These are phyloP conservation scores for Abramis brama DNA, from an alignment of 2,113 vertebrate genomes.

Conservation along the genomic window DNA sequence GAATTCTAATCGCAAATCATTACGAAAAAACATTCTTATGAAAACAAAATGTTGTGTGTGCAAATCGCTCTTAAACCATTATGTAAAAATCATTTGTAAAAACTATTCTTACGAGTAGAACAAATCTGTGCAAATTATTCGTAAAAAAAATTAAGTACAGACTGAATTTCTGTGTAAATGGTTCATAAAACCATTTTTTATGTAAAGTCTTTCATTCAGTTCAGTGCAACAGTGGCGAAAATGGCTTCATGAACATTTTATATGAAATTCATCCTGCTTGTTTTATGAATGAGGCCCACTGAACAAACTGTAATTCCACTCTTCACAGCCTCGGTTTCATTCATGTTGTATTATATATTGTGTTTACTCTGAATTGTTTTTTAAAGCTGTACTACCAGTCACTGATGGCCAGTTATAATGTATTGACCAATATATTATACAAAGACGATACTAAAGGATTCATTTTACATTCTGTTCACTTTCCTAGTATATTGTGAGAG, in stretches of 20 bases:
- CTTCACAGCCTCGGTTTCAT: neutral
- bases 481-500: neutral
- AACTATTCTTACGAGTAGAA: neutral
- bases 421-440: constrained; percentile 10
- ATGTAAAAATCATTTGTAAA: neutral
- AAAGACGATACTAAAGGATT: neutral
- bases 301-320: neutral
- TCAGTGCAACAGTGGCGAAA: neutral
- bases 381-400: neutral
- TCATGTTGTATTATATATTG: neutral
- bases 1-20: neutral
- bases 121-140: neutral
- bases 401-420: constrained; percentile 27
- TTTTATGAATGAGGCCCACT: neutral
- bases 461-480: neutral
- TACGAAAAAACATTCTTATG: neutral
- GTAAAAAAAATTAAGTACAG: neutral
- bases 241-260: neutral
- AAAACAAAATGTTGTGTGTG: neutral
- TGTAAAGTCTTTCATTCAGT: neutral
- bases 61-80: neutral
- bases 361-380: neutral
- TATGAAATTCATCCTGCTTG: neutral
- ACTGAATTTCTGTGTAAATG: neutral
- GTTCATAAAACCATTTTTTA: neutral